phyloP scores from a whole-genome alignment of 92 coral and sea anemone genomes.

The Metridium senile region DNA sequence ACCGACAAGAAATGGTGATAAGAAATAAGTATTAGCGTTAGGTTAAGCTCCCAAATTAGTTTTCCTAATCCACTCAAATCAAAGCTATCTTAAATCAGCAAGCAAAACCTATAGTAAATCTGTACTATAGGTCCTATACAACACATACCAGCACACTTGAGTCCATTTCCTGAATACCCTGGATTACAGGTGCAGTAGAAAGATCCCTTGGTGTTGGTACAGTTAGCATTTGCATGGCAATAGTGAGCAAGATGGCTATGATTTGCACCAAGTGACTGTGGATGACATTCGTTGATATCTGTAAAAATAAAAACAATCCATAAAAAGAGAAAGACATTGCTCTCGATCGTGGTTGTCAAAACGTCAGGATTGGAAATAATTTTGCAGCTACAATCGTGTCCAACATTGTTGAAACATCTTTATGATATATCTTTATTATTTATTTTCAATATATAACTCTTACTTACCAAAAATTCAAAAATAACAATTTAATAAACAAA shows the following conservation, averaged over 20 bases:
- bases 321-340: neutral
- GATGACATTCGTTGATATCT: constrained; percentile 49
- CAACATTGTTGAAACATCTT: too few species aligned
- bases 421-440: too few species aligned
- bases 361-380: too few species aligned
- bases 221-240: constrained; percentile 35
- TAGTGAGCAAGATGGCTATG: constrained; percentile 31
- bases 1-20: too few species aligned
- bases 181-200: constrained; percentile 58
- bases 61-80: neutral
- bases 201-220: constrained; percentile 57
- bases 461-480: too few species aligned
- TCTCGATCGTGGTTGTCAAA: too few species aligned
- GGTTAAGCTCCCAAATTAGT: too few species aligned
- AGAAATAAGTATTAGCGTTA: too few species aligned
- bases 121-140: neutral
- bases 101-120: neutral
- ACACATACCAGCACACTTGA: constrained; percentile 9
- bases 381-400: too few species aligned
- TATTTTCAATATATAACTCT: too few species aligned
- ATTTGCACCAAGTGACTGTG: constrained; percentile 15
- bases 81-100: neutral
- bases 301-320: neutral
- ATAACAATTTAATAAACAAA: too few species aligned
- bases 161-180: constrained; percentile 59